A percentile compares a stretch with the other conserved stretches of the same genome.
These are phyloP conservation scores for Heliconius ismenius DNA, from an alignment of 2,888 invertebrate species.

Conservation along the genomic window DNA sequence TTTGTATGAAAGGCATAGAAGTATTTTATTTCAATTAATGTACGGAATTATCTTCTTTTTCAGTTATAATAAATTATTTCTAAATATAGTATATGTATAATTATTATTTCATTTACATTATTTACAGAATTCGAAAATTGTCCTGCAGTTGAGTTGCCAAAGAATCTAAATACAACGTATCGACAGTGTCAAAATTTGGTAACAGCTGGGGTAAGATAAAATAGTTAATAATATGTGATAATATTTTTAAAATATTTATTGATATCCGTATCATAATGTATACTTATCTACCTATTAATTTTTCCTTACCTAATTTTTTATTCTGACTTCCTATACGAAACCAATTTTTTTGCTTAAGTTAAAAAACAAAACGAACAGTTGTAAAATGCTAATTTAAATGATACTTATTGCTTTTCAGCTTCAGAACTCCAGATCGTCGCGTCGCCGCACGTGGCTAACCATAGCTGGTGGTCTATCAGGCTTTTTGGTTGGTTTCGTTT, in stretches of 20 bases:
- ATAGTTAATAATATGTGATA: background rate
- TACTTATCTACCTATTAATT: background rate
- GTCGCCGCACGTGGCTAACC: slow-evolving; percentile 74
- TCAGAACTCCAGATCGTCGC: slow-evolving; percentile 57
- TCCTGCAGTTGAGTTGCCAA: slow-evolving; percentile 52
- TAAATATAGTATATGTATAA: no score
- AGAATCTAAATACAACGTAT: slow-evolving; percentile 60
- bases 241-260: background rate
- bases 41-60: background rate
- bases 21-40: no score
- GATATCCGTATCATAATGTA: background rate
- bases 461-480: slow-evolving; percentile 73
- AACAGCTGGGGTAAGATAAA: slow-evolving; percentile 58
- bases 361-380: background rate
- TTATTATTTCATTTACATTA: background rate
- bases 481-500: slow-evolving; percentile 73
- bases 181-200: slow-evolving; percentile 59
- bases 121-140: slow-evolving; percentile 72
- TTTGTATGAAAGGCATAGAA: no score
- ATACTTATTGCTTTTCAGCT: slow-evolving; percentile 53
- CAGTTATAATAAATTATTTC: no score
- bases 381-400: background rate
- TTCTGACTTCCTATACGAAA: background rate
- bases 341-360: background rate
- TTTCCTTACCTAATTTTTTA: background rate